These are phyloP conservation scores for Xestia ashworthii DNA, from an alignment of 2,888 invertebrate species.

Conservation along the genomic window DNA sequence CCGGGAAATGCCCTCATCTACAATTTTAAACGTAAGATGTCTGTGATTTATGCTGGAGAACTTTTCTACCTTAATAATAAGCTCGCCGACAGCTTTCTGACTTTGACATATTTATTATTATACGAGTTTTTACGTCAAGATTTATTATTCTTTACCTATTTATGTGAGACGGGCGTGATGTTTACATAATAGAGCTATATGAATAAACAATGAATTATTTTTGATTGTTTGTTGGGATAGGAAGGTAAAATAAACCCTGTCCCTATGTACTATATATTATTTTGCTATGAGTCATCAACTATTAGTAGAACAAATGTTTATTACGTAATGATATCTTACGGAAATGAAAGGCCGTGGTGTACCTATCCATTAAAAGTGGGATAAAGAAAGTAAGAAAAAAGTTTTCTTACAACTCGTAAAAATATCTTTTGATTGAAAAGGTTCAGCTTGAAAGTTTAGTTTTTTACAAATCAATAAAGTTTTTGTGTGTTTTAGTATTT, in stretches of 20 bases:
- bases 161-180: background rate
- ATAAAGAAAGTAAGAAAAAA: background rate
- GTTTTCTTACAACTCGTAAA: background rate
- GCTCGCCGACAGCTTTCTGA: constrained; percentile 15
- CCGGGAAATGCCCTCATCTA: constrained; percentile 13
- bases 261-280: background rate
- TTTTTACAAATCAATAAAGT: too few relatives aligned
- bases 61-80: constrained; percentile 44
- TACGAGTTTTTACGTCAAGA: constrained; percentile 6
- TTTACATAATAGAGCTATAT: constrained; percentile 2
- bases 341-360: constrained; percentile 28
- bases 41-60: constrained; percentile 32
- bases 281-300: constrained; percentile 1
- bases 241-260: constrained; percentile 2
- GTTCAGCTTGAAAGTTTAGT: background rate
- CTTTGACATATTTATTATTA: constrained; percentile 40
- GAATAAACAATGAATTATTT: background rate
- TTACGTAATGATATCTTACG: constrained; percentile 28
- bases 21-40: constrained; percentile 13
- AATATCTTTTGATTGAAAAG: background rate
- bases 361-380: background rate
- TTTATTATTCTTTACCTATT: constrained; percentile 17
- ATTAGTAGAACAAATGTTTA: constrained; percentile 24
- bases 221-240: background rate
- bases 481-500: too few relatives aligned